These are phyloP conservation scores for Drosophila fuyamai DNA, from an alignment of 1,140 invertebrate species.

Conservation along the genomic window DNA sequence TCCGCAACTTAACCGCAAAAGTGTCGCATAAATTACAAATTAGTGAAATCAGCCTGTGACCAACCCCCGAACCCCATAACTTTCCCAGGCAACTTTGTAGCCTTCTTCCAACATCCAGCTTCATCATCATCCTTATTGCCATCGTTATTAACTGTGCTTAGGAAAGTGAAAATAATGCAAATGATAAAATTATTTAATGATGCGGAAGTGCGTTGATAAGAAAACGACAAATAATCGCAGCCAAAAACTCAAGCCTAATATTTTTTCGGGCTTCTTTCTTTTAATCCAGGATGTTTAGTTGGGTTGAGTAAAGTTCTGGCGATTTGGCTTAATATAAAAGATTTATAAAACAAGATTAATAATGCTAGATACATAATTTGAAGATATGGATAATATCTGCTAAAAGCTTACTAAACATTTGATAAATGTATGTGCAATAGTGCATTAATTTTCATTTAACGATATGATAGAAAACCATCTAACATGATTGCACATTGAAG, in stretches of 20 bases:
- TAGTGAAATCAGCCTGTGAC: slow-evolving; percentile 64
- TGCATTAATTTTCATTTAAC: too few relatives aligned
- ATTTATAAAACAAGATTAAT: background rate
- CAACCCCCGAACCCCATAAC: slow-evolving; percentile 17
- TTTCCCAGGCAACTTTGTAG: slow-evolving; percentile 25
- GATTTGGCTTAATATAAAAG: background rate
- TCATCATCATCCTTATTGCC: slow-evolving; percentile 32
- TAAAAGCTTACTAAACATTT: too few relatives aligned
- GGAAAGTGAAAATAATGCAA: slow-evolving; percentile 82
- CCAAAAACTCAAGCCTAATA: slow-evolving; percentile 19
- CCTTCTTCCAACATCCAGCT: slow-evolving; percentile 23
- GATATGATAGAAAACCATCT: too few relatives aligned
- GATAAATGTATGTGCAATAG: too few relatives aligned
- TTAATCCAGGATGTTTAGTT: background rate
- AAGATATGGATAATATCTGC: too few relatives aligned
- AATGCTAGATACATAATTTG: too few relatives aligned
- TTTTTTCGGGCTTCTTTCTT: slow-evolving; percentile 3
- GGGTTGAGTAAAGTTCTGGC: background rate
- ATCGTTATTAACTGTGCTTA: slow-evolving; percentile 59
- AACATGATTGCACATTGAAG: too few relatives aligned
- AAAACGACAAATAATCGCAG: slow-evolving; percentile 73
- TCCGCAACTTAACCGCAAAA: slow-evolving; percentile 43
- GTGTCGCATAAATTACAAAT: slow-evolving; percentile 78
- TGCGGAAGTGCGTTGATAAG: slow-evolving; percentile 81
- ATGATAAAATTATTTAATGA: slow-evolving; percentile 83